Conservation (phyloP, 1,140 invertebrate genomes). For the Parapsyche elsis region DNA sequence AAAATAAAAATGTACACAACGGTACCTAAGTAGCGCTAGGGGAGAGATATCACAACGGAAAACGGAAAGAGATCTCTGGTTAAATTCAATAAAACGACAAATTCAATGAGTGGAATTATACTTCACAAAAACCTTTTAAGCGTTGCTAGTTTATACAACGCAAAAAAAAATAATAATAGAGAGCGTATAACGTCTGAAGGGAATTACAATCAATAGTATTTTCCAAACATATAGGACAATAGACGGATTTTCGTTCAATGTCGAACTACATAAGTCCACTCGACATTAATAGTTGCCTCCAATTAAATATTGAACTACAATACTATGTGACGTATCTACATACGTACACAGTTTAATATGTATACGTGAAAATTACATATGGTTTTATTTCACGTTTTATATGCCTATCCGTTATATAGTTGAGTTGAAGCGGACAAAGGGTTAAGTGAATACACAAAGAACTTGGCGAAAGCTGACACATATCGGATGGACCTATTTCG, state of each 20-base stretch:
- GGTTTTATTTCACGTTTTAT: background rate
- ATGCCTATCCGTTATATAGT: background rate
- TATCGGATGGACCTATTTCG: slow-evolving; percentile 11
- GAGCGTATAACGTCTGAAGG: too few species aligned
- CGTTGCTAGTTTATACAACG: background rate
- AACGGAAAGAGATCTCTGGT: slow-evolving; percentile 6
- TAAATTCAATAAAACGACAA: slow-evolving; percentile 29
- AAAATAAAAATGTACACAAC: slow-evolving; percentile 6
- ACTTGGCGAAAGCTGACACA: slow-evolving; percentile 1
- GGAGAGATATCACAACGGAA: slow-evolving; percentile 18
- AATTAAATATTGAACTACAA: too few species aligned
- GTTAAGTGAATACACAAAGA: slow-evolving; percentile 10
- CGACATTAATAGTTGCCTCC: too few species aligned
- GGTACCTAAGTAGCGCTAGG: slow-evolving; percentile 5
- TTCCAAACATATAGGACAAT: too few species aligned
- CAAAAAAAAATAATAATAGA: background rate
- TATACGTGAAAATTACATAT: background rate
- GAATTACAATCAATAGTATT: too few species aligned
- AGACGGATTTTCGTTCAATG: too few species aligned
- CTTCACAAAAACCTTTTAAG: slow-evolving; percentile 12
- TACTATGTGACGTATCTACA: too few species aligned
- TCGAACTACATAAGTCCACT: too few species aligned
- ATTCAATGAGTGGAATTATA: slow-evolving; percentile 27
- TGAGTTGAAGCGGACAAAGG: slow-evolving; percentile 2
- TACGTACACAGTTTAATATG: too few species aligned